Conservation (phyloP, 2,797 vertebrate genomes). For the Bradypodion pumilum region DNA sequence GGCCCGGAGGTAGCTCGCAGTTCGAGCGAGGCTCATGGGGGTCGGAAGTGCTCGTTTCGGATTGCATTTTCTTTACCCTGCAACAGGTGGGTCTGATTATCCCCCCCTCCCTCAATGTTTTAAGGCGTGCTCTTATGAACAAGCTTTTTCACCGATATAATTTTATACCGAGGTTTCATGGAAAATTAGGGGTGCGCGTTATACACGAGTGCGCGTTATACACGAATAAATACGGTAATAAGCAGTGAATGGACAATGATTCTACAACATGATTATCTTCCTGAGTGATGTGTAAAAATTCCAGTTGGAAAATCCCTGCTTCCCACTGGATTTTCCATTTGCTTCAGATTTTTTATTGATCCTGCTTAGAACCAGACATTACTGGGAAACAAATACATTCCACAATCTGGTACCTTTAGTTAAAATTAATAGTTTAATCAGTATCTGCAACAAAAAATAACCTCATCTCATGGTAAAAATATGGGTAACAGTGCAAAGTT, state of each 20-base stretch:
- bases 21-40: too few species aligned
- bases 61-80: too few species aligned
- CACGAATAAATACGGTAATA: too few species aligned
- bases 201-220: too few species aligned
- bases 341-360: background rate
- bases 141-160: too few species aligned
- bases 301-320: background rate
- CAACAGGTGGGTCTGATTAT: too few species aligned
- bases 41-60: too few species aligned
- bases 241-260: background rate
- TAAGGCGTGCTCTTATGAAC: too few species aligned
- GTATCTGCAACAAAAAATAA: background rate
- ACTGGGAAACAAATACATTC: background rate
- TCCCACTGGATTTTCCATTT: background rate
- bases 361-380: background rate
- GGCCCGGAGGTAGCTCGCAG: too few species aligned
- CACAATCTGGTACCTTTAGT: background rate
- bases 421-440: slow-evolving; percentile 16
- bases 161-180: too few species aligned
- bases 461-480: background rate
- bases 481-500: background rate
- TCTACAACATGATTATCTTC: background rate
- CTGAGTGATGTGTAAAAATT: background rate
- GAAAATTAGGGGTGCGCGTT: too few species aligned
- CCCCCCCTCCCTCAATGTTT: too few species aligned